Percentiles rank a stretch among this genome's conserved stretches.
These are phyloP conservation scores for Lamellibrachia luymesi DNA, from an alignment of 1,140 invertebrate genomes.

Conservation along the genomic window DNA sequence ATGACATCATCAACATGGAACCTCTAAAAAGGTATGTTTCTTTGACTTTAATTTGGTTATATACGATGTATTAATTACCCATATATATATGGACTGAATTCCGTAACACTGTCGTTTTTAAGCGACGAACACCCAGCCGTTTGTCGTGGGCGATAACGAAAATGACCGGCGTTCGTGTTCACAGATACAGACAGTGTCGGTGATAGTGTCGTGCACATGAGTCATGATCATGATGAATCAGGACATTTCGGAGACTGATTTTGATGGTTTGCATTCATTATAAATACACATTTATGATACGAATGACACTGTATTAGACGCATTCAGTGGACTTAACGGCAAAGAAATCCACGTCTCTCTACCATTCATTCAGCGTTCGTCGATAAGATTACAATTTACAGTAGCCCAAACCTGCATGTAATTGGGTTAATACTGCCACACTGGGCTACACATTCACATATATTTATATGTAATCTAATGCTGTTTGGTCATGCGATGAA, in stretches of 20 bases:
- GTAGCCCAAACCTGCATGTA: too few species aligned
- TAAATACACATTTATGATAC: neutral
- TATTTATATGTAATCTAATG: too few species aligned
- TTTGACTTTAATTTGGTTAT: neutral
- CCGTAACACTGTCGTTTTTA: neutral
- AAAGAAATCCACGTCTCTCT: too few species aligned
- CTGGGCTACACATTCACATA: too few species aligned
- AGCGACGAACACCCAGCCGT: neutral
- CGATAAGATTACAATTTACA: too few species aligned
- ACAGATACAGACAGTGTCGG: too few species aligned
- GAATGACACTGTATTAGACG: neutral
- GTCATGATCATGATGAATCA: neutral
- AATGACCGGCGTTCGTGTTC: neutral
- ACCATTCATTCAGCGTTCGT: too few species aligned
- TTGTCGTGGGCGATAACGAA: neutral
- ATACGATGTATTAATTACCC: neutral
- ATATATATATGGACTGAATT: neutral
- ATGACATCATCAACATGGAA: neutral
- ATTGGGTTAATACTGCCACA: too few species aligned
- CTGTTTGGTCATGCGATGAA: too few species aligned
- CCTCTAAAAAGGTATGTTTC: neutral
- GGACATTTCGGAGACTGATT: neutral
- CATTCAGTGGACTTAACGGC: neutral
- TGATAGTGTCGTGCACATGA: neutral
- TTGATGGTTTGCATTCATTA: neutral